Evolutionary conservation across 2,113 vertebrate genomes (phyloP).

Genomic region (Tichodroma muraria): DNA sequence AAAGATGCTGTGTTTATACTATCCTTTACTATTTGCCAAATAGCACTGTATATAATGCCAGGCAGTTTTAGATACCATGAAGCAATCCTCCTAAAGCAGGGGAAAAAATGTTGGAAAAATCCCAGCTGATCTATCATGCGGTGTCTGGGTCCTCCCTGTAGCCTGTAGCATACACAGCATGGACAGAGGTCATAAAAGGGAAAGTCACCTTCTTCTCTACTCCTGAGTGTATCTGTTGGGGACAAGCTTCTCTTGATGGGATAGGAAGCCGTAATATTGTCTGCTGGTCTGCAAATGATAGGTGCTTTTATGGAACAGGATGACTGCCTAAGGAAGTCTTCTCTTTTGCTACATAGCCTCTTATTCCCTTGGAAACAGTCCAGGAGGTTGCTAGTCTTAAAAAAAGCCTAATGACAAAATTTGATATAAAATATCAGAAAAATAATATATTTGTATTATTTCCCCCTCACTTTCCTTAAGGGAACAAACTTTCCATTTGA

Average conservation of each 20-base stretch:
- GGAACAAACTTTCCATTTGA: neutral
- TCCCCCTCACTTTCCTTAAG: neutral
- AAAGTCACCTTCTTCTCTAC: neutral
- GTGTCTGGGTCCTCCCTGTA: neutral
- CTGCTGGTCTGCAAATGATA: neutral
- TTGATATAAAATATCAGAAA: neutral
- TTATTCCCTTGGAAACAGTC: neutral
- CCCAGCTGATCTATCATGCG: neutral
- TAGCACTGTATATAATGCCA: neutral
- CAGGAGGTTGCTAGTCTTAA: neutral
- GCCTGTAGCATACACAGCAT: fast-evolving
- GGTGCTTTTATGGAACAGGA: neutral
- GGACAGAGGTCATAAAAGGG: neutral
- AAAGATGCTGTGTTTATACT: neutral
- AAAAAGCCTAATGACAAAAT: neutral
- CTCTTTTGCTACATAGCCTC: neutral
- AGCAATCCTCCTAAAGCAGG: neutral
- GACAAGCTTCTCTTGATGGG: neutral
- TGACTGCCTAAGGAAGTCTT: neutral
- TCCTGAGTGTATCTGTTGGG: neutral
- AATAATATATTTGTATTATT: neutral
- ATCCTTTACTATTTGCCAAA: neutral
- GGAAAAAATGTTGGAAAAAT: neutral
- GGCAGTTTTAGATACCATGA: neutral
- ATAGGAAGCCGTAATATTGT: neutral